Base-by-base conservation (phyloP, 2,888 invertebrate genomes). In the Ischnus inquisitorius region DNA sequence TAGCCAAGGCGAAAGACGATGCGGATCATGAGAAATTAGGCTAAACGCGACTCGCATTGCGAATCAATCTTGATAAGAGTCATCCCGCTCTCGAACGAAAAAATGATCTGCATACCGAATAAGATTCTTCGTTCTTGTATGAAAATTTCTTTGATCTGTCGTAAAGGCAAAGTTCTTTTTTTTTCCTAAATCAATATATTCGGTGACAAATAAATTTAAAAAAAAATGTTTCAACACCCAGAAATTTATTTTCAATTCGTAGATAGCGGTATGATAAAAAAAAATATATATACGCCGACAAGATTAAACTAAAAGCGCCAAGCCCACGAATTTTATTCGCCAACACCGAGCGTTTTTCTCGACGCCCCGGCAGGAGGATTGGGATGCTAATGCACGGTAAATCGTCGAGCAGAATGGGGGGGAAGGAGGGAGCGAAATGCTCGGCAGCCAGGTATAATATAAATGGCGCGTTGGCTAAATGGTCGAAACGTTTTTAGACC, bases 401-500 rank as follows among this genome's bases (percentile, higher is more conserved):
- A 90, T 90, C 88, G 87, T 82, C 43, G 75, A 64, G 69, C 78
- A 79, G 67, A 80, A 81, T 80, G 79, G 79, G 46, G 79, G 46
- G 22, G 67, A 54, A 60, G 8, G 77, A 34, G 77, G 57, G 65
- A 5, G 43, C 60, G 43, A 22, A 60, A 60, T 22, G 60, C 19
- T 34, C 57, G 34, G 48, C 77, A 60, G 68, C 28, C 88, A 89
- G 89, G 89, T 77, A 68, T 28, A 60, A 68, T 28, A 60, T 88
- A 90, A 90, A 89, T 90, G 90, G 89, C 90, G 90, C 88, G 79
- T 72, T 88, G 89, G 88, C 88, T 89, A 89, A 89, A 90, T 88
- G 88, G 88, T 83, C 88, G 77, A 86, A 88, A 85, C 87, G 84
- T 83, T 88, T 77, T 60, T 68, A 85, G 83, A 60, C 85, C 88